Base-by-base conservation (phyloP, 2,113 vertebrate genomes). In the Blennius ocellaris region DNA sequence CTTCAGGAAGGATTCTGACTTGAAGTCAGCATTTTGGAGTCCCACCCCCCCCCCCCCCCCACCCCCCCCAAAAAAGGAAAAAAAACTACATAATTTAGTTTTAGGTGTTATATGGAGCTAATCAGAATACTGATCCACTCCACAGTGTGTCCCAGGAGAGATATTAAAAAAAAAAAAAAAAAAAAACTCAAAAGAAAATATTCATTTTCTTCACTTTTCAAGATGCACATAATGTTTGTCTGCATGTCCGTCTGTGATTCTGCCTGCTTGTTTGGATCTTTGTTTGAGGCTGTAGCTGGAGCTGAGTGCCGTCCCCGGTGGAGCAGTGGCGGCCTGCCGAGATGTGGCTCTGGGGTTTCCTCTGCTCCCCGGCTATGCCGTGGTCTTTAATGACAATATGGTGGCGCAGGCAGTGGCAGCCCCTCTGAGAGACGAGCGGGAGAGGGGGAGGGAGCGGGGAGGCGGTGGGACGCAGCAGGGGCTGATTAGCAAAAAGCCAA, bases 311-410 rank as follows among this genome's bases (percentile, higher is more conserved):
- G 55, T 85, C 87, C 84, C 87, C 88, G 52, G 90, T n/a, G 63
- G 81, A 78, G 72, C 59, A 56, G 56, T 21, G 16, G 49, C n/a
- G 78, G 81, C 82, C 90, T 84, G 89, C 81, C 67, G 91, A 92
- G 90, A 92, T 75, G 68, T 76, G 73, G 78, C 90, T 85, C 72
- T 73, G 82, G 85, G 90, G 77, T 82, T 90, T 89, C 75, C 74
- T 73, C 51, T 45, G 50, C 73, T 88, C 90, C 90, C 87, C 87
- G 55, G 74, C 80, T 75, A 78, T 81, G 83, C 87, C 79, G 63
- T 67, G 87, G 78, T 89, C 87, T 91, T 91, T 93, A 92, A 94
- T 93, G 87, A 93, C 93, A 93, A 93, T 93, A 93, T 93, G 93
- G 91, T 93, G 87, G 89, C 90, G 77, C 81, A 74, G 88, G 84